Conservation (phyloP, 2,888 invertebrate genomes). For the Meliscaeva auricollis region DNA sequence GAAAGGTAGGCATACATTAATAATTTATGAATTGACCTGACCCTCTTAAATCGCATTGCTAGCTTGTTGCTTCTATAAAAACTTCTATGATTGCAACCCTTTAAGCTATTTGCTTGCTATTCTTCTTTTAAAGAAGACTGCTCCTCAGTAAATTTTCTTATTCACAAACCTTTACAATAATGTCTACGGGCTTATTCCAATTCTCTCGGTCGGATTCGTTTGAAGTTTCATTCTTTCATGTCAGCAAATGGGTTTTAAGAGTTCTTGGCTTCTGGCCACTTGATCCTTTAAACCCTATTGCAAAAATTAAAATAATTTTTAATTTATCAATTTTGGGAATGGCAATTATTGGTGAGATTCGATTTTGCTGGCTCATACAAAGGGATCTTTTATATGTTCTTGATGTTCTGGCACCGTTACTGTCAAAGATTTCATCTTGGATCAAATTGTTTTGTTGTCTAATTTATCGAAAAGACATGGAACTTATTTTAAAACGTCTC, state of each 20-base stretch:
- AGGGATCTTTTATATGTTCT: background rate
- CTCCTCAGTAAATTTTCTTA: too few species aligned
- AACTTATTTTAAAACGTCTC: background rate
- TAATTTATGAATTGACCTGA: too few species aligned
- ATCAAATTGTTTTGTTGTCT: conserved; percentile 21
- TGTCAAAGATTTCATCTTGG: conserved; percentile 8
- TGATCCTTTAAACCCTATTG: background rate
- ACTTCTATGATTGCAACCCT: too few species aligned
- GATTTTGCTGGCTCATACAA: background rate
- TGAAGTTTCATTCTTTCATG: conserved; percentile 5
- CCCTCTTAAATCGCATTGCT: too few species aligned
- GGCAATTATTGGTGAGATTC: conserved; percentile 4
- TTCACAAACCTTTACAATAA: too few species aligned
- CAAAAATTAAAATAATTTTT: background rate
- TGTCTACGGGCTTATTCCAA: background rate
- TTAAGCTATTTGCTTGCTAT: too few species aligned
- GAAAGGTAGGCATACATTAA: too few species aligned
- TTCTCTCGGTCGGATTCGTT: conserved; percentile 5
- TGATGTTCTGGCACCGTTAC: background rate
- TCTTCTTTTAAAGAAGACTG: too few species aligned
- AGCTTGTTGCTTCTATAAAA: too few species aligned
- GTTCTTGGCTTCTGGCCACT: conserved; percentile 32
- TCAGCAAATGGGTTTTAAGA: conserved; percentile 23
- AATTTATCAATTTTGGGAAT: background rate
- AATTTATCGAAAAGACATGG: background rate